phyloP scores from a whole-genome alignment of 2,797 vertebrate species.

The Poecilia velifera region DNA sequence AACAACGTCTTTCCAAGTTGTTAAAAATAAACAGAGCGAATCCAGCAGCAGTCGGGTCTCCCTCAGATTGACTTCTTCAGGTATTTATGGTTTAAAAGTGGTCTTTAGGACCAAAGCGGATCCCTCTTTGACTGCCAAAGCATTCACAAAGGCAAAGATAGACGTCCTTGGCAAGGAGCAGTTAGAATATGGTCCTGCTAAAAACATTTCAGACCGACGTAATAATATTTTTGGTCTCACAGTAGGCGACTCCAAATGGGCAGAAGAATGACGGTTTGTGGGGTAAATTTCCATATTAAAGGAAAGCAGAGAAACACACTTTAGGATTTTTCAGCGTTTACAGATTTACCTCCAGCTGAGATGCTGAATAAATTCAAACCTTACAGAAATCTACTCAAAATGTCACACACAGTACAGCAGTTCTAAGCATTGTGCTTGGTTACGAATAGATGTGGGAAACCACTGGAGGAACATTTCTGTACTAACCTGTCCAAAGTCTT shows the following conservation, averaged over 20 bases:
- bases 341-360: slow-evolving; percentile 7
- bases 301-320: slow-evolving; percentile 1
- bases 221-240: slow-evolving; percentile 10
- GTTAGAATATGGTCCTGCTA: neutral
- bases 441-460: neutral
- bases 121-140: neutral
- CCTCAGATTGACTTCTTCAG: neutral
- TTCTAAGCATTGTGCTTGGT: neutral
- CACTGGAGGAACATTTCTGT: neutral
- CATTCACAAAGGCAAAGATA: neutral
- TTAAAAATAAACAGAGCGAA: neutral
- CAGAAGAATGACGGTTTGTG: neutral
- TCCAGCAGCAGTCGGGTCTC: neutral
- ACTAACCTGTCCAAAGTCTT: neutral
- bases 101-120: neutral
- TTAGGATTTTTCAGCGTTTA: neutral
- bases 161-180: neutral
- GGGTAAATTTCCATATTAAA: slow-evolving; percentile 15
- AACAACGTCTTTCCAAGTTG: neutral
- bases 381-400: neutral
- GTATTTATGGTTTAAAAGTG: neutral
- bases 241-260: slow-evolving; percentile 1
- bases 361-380: slow-evolving; percentile 4
- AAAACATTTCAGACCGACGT: neutral
- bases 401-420: neutral